These are phyloP conservation scores for Garrulus glandarius DNA, from an alignment of 2,797 vertebrate species.

Conservation along the genomic window DNA sequence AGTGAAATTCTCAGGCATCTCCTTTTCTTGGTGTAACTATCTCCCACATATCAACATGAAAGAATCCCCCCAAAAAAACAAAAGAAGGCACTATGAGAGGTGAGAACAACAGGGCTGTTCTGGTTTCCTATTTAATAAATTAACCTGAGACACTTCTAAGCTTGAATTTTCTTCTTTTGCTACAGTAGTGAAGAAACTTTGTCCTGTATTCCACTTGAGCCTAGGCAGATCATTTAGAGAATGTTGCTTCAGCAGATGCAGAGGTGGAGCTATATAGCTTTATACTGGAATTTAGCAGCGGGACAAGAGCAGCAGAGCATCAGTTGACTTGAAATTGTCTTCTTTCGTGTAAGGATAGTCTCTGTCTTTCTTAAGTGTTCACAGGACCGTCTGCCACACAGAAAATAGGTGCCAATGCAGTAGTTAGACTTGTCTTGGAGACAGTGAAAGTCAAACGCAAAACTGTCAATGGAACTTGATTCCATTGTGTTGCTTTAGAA, in stretches of 20 bases:
- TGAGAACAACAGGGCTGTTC: not conserved
- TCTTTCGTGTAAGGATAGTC: not conserved
- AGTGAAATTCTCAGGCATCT: not conserved
- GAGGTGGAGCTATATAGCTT: not conserved
- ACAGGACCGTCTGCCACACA: not conserved
- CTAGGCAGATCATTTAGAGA: not conserved
- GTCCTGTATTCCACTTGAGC: not conserved
- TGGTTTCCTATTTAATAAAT: not conserved
- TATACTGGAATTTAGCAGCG: not conserved
- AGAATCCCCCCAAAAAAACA: not conserved
- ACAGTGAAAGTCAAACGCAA: not conserved
- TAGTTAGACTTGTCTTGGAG: not conserved
- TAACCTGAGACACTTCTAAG: not conserved
- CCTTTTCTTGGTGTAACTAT: not conserved
- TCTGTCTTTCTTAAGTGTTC: not conserved
- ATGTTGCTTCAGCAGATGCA: not conserved
- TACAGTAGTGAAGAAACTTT: not conserved
- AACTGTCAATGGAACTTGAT: not conserved
- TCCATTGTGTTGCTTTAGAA: not conserved
- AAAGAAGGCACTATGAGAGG: not conserved
- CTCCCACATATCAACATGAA: not conserved
- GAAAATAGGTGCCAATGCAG: not conserved
- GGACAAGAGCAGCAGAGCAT: not conserved
- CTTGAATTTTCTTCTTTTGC: not conserved
- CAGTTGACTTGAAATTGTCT: not conserved